phyloP scores from a whole-genome alignment of 2,888 invertebrate species.

The Biston betularia region DNA sequence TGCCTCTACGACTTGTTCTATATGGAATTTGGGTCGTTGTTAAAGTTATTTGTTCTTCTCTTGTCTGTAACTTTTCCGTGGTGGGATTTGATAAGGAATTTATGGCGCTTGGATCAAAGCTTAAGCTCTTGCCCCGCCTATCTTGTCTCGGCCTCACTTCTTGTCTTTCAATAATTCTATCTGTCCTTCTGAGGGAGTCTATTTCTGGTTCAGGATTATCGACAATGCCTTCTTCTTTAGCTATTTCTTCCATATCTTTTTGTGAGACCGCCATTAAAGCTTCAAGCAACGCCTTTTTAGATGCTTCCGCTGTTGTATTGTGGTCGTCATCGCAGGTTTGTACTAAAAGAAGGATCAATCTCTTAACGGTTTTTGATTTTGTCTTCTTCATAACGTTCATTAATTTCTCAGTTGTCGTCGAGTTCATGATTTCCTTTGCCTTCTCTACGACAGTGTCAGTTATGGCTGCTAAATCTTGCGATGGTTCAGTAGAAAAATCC shows the following conservation, averaged over 20 bases:
- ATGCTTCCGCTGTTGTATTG: slow-evolving; percentile 89
- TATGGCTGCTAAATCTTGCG: slow-evolving; percentile 88
- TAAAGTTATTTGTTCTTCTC: slow-evolving; percentile 58
- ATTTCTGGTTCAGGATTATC: slow-evolving; percentile 60
- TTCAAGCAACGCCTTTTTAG: slow-evolving; percentile 89
- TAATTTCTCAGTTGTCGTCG: slow-evolving; percentile 90
- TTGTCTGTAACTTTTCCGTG: slow-evolving; percentile 54
- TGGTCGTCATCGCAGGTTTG: slow-evolving; percentile 92
- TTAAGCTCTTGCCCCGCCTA: slow-evolving; percentile 69
- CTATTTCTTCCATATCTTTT: slow-evolving; percentile 82
- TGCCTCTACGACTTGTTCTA: slow-evolving; percentile 70
- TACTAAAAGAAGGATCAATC: slow-evolving; percentile 91
- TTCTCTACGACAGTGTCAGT: slow-evolving; percentile 88
- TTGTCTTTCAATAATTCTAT: slow-evolving; percentile 62
- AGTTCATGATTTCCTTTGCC: slow-evolving; percentile 92
- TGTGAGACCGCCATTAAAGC: slow-evolving; percentile 89
- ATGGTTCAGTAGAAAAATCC: slow-evolving; percentile 77
- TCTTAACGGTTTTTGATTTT: slow-evolving; percentile 90
- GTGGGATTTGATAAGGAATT: slow-evolving; percentile 76
- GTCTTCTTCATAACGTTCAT: slow-evolving; percentile 94
- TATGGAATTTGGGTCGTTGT: slow-evolving; percentile 65
- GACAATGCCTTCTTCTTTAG: slow-evolving; percentile 68
- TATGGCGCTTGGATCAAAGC: slow-evolving; percentile 70
- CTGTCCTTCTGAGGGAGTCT: slow-evolving; percentile 60
- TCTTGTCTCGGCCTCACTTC: slow-evolving; percentile 59